These are phyloP conservation scores for Hapalemur alaotrensis DNA, from an alignment of 2,797 vertebrate genomes.

Conservation along the genomic window DNA sequence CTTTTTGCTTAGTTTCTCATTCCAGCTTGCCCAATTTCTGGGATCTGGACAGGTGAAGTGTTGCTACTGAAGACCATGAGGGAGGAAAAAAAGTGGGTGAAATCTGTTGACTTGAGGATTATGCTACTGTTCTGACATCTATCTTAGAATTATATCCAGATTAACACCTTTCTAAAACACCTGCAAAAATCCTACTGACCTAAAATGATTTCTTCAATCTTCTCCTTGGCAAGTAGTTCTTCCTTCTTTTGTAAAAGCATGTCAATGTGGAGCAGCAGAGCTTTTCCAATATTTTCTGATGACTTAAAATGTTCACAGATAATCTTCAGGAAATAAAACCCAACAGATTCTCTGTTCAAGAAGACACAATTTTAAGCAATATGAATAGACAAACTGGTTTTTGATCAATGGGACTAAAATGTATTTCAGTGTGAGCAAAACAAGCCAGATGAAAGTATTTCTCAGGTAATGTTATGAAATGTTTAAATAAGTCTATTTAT, in stretches of 20 bases:
- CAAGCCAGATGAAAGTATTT: slow-evolving; percentile 34
- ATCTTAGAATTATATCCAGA: slow-evolving; percentile 40
- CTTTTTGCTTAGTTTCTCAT: slow-evolving; percentile 33
- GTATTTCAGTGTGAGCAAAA: slow-evolving; percentile 41
- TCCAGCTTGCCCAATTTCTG: not conserved
- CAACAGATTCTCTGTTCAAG: slow-evolving; percentile 89
- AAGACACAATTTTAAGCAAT: slow-evolving; percentile 72
- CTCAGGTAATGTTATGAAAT: not conserved
- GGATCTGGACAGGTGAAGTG: not conserved
- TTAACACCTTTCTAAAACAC: slow-evolving; percentile 47
- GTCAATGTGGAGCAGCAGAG: slow-evolving; percentile 89
- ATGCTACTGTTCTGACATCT: not conserved
- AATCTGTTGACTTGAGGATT: slow-evolving; percentile 20
- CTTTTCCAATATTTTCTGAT: slow-evolving; percentile 89
- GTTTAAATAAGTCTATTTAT: not conserved
- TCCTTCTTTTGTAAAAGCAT: slow-evolving; percentile 91
- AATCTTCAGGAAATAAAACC: slow-evolving; percentile 90
- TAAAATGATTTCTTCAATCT: slow-evolving; percentile 92
- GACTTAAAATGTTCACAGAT: slow-evolving; percentile 90
- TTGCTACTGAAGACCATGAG: not conserved
- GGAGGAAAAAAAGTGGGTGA: not conserved
- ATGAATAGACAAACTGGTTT: slow-evolving; percentile 61
- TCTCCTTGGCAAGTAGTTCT: slow-evolving; percentile 91
- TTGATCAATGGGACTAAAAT: not conserved
- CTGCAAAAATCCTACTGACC: slow-evolving; percentile 83